Conservation (phyloP, 2,797 vertebrate genomes). For the Meriones psammophilus region DNA sequence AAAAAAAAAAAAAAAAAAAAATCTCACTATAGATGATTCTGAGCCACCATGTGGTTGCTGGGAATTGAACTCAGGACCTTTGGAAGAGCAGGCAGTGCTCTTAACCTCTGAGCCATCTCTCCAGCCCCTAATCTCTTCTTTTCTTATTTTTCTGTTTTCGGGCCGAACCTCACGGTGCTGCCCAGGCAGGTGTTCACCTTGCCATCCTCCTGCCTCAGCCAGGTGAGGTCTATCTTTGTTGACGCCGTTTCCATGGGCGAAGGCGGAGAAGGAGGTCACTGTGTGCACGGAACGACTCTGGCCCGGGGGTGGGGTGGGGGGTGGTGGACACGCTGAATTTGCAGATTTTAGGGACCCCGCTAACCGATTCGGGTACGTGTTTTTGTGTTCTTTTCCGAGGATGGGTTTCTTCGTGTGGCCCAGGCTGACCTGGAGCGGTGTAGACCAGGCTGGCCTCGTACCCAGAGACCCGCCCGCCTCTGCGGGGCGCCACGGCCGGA, state of each 20-base stretch:
- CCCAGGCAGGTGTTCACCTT: neutral
- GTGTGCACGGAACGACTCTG: too few relatives aligned
- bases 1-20: too few relatives aligned
- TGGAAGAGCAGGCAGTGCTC: too few relatives aligned
- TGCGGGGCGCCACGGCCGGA: rapidly evolving
- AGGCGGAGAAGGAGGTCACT: neutral
- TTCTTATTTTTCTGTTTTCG: neutral
- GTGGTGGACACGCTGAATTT: neutral
- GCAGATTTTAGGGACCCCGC: neutral
- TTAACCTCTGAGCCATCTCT: too few relatives aligned
- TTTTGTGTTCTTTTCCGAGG: neutral
- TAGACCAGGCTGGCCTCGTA: neutral
- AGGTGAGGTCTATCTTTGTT: neutral
- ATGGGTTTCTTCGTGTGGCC: neutral
- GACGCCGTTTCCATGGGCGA: neutral
- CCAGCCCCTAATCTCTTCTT: neutral
- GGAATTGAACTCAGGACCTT: too few relatives aligned
- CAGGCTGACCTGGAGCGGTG: neutral
- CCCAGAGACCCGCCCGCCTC: neutral
- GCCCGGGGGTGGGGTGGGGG: neutral
- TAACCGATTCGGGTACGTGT: neutral
- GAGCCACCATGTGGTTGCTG: too few relatives aligned
- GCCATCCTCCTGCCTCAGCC: neutral
- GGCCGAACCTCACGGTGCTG: neutral
- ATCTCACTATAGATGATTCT: too few relatives aligned